Base-by-base conservation (phyloP, 1,140 invertebrate species). In the Trachelipus rathkii region DNA sequence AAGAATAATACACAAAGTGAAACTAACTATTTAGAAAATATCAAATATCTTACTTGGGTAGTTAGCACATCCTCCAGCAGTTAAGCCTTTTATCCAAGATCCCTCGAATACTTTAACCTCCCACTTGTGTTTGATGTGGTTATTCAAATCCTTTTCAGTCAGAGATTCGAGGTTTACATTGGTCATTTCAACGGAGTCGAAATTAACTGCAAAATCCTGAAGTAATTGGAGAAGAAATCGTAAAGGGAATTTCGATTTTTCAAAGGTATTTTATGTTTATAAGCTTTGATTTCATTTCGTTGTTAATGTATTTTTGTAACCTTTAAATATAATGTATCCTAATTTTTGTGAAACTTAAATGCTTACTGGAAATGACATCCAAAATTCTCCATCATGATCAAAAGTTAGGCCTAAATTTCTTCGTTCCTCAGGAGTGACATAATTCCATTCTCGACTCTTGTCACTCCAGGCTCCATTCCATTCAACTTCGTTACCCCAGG, bases 381-480 rank as follows among this genome's bases (percentile, higher is more conserved):
- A 99, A 86, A 99, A 99, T 86, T 99, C 97, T 45, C 97, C 97
- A 84, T 99, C 97, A 60, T 92, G 88, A 80, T 95, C 94, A 82
- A 98, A 97, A 0, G 90, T 94, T 1, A 99, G 86, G 2, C 95
- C 95, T 43, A 99, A 86, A 79, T 93, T 90, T 82, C 92, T 88
- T 83, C 95, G 97, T 81, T 96, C 93, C 0, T 92, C 89, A 13
- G 95, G 91, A 0, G 93, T 89, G 77, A 99, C 95, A 79, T 91
- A 93, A 45, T 91, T 88, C 97, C 97, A 99, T 86, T 98, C 95
- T 0, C 90, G 68, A 21, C 86, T 85, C 84, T 79, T 72, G 43
- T 98, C 96, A 85, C 93, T 94, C 95, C 95, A 99, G 0, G 95
- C 88, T 43, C 97, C 97, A 83, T 96, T 98, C 97, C 97, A 99